A percentile compares a stretch with the other conserved stretches of the same genome.
Conservation (phyloP, 2,113 vertebrate species). For the Spea bombifrons region DNA sequence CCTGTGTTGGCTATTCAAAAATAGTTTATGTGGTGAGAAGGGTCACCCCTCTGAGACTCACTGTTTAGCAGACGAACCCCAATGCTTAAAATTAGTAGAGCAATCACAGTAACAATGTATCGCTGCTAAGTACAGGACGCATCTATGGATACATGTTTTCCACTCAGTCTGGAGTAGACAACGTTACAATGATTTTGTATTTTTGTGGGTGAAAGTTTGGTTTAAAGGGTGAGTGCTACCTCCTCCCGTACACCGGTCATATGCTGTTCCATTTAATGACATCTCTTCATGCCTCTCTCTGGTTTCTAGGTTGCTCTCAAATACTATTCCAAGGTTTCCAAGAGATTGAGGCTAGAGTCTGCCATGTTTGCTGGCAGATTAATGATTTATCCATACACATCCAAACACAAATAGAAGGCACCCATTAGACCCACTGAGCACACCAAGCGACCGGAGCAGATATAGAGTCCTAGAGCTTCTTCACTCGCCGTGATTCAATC, state of each 20-base stretch:
- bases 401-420: not conserved
- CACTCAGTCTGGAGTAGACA: no score
- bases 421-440: not conserved
- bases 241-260: not conserved
- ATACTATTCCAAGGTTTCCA: constrained; percentile 8
- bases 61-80: no score
- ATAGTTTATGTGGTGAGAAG: not conserved
- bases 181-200: no score
- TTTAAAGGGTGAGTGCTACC: no score
- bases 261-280: not conserved
- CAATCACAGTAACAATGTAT: no score
- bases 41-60: no score
- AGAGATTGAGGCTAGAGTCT: not conserved
- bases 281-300: not conserved
- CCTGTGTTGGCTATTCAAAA: no score
- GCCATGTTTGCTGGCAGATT: constrained; percentile 35
- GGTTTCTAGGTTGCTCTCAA: constrained; percentile 11
- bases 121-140: no score
- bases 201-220: no score
- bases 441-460: not conserved
- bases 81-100: no score
- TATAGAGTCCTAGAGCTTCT: not conserved
- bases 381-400: constrained; percentile 41
- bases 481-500: no score
- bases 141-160: no score